Evolutionary conservation across 1,140 invertebrate genomes (phyloP).

Genomic region (Drosophila ficusphila): DNA sequence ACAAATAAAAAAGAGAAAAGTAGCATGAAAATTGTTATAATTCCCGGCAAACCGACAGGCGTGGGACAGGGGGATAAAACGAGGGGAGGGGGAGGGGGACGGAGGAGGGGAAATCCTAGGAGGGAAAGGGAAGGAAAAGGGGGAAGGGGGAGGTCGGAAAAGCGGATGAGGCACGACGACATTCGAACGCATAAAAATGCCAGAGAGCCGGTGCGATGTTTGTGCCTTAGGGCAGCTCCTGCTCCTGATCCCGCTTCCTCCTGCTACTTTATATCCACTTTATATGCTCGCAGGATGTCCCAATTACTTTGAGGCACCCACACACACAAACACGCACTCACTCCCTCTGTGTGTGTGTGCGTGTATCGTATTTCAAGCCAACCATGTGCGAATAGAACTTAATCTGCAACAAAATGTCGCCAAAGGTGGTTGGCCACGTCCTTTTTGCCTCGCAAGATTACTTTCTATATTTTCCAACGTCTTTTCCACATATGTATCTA

Average conservation of each 20-base stretch:
- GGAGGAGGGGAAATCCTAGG: neutral
- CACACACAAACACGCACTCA: slow-evolving; percentile 28
- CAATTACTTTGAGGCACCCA: slow-evolving; percentile 75
- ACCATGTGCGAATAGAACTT: slow-evolving; percentile 84
- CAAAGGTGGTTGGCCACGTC: slow-evolving; percentile 74
- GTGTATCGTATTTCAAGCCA: slow-evolving; percentile 84
- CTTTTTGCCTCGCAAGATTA: slow-evolving; percentile 62
- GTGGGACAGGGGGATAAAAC: slow-evolving; percentile 12
- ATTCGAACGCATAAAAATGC: slow-evolving; percentile 80
- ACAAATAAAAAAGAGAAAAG: slow-evolving; percentile 76
- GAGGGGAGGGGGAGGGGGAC: no score
- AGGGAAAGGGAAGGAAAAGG: no score
- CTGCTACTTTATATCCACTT: slow-evolving; percentile 81
- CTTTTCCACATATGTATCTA: slow-evolving; percentile 40
- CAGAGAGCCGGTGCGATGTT: slow-evolving; percentile 58
- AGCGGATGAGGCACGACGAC: slow-evolving; percentile 76
- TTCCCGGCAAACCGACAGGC: slow-evolving; percentile 57
- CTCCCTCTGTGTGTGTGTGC: slow-evolving; percentile 28
- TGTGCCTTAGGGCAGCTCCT: slow-evolving; percentile 70
- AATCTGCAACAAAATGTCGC: slow-evolving; percentile 84
- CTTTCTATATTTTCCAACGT: slow-evolving; percentile 79
- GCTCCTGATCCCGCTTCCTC: slow-evolving; percentile 37
- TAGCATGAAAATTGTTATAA: slow-evolving; percentile 82
- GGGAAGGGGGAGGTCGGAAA: neutral
- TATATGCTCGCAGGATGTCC: slow-evolving; percentile 82